Conservation (phyloP, 53 echinoderm and acorn worm species). For the Henricia sp. region DNA sequence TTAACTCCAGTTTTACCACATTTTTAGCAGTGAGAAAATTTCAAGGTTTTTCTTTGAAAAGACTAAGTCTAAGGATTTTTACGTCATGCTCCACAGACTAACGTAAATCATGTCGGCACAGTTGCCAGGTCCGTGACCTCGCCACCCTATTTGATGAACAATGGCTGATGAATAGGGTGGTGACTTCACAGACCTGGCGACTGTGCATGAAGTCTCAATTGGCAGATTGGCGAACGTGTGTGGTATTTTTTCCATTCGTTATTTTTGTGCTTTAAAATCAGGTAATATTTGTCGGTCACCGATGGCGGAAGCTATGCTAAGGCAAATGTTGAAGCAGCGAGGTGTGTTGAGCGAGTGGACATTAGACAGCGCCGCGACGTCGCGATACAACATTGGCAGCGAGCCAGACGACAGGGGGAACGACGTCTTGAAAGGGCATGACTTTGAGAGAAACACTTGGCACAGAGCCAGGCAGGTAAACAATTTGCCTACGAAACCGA, state of each 20-base stretch:
- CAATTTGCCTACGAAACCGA: no score
- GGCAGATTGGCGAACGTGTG: neutral
- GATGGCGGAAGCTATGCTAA: slow-evolving; percentile 89
- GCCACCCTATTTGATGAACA: no score
- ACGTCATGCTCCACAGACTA: no score
- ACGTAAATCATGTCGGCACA: no score
- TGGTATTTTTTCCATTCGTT: no score
- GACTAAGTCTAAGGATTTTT: neutral
- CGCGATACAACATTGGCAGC: slow-evolving; percentile 83
- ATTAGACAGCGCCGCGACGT: slow-evolving; percentile 98
- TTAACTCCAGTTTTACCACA: no score
- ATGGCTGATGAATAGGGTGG: neutral
- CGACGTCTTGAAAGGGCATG: slow-evolving; percentile 59
- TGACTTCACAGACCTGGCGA: neutral
- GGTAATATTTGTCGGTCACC: slow-evolving; percentile 72
- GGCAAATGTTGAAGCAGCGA: slow-evolving; percentile 70
- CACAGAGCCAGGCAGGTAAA: slow-evolving; percentile 89
- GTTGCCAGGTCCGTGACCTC: no score
- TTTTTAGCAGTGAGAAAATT: neutral
- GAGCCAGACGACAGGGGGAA: slow-evolving; percentile 79
- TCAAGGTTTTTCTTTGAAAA: no score
- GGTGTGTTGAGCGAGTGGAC: slow-evolving; percentile 68
- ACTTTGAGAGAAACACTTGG: slow-evolving; percentile 40
- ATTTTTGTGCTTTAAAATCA: no score
- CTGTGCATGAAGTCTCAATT: neutral